Base-by-base conservation (phyloP, 2,797 vertebrate genomes). In the Chaunax sp. region DNA sequence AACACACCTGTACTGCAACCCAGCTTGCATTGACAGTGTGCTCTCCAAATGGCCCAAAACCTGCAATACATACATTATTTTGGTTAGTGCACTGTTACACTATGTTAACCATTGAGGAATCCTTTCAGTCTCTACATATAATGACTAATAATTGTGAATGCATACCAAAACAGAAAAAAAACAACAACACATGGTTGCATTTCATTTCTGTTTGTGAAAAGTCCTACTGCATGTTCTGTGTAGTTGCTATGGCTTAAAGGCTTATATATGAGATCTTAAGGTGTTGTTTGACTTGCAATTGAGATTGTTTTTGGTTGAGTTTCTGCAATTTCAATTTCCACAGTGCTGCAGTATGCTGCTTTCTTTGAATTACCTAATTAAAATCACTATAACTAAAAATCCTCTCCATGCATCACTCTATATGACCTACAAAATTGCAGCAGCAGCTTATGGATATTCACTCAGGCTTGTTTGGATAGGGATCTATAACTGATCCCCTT, bases 41-140 rank as follows among this genome's bases (percentile, higher is more conserved):
- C 19, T 97, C 96, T 77, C 97, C 97, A 64, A 99, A 99, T 0
- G 97, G 98, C 16, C 94, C 97, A 33, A 99, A 99, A 86, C 97
- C 97, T 99, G 89, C 14, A 93, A 90, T 84, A 86, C 1, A 2
- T 1, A 1, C 5, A n/a, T 73, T 66, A 68, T 37, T 72, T 51
- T 18, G 25, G 1, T 45, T 40, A 25, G 6, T 52, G 6, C 37
- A 52, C 37, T 15, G 5, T 46, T 11, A 59, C 18, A 56, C 22
- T 18, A 38, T 28, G 15, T 30, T 11, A 65, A 12, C 14, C 0
- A 28, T 45, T 3, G 56, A 16, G 10, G 15, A 38, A 11, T 44
- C 25, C 25, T 22, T 41, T 56, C 14, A 11, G 1, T 47, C 61
- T 54, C 35, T 19, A 20, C 20, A 43, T 8, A 30, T 5, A 40